Base-by-base conservation (phyloP, 2,113 vertebrate species). In the Sciurus niger region DNA sequence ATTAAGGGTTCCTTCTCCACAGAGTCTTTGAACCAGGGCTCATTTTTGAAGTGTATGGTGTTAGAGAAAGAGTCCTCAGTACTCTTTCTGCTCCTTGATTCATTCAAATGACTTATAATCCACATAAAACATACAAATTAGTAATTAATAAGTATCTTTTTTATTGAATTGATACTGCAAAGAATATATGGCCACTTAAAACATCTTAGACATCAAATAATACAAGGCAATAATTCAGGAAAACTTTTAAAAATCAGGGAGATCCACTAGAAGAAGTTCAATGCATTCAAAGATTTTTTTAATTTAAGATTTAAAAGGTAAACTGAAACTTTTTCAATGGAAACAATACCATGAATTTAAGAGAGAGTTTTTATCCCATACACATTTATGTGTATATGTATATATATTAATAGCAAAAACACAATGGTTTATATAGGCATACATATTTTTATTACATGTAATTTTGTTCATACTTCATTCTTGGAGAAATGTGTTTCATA, bases 171-270 rank as follows among this genome's bases (percentile, higher is more conserved):
- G 84, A 67, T 4, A 51, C 25, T 58, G 32, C 18, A 73, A 14
- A 95, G 46, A 73, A n/a, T 91, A 67, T 48, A 67, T 65, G 67
- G 16, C 8, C 53, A 73, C 28, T 94, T 78, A 91, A 79, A 84
- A 30, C 16, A 40, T 55, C 10, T 58, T 88, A 65, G 90, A 76
- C 82, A 72, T 84, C 37, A 72, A 84, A 73, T 48, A 58, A 40
- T 73, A 76, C 10, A 28, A 65, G n/a, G 48, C 25, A 78, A 83
- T 87, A 43, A 46, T 34, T 93, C 53, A 87, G 30, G 28, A 34
- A 73, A 90, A 73, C 24, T 40, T 70, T 78, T 84, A 83, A 91
- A 84, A 83, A 16, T 83, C 51, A 55, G 40, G 40, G 68, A 93
- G n/a, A 14, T 37, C 77, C 12, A 87, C 8, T 17, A 55, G 55